Conservation (phyloP, 1,140 invertebrate species). For the Tetramorium simillimum region DNA sequence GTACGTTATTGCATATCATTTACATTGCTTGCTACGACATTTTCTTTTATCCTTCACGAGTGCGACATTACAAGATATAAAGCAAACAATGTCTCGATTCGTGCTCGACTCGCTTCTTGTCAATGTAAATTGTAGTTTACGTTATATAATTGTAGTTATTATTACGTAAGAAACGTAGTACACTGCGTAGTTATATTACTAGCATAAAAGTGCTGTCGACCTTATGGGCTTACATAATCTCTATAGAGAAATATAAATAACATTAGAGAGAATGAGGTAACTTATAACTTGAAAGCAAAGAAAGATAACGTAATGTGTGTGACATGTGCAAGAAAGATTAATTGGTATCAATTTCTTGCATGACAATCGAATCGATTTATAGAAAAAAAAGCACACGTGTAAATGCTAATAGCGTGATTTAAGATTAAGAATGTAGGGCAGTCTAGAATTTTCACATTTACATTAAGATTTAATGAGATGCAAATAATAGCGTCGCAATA, state of each 20-base stretch:
- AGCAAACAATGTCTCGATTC: not conserved
- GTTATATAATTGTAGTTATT: not conserved
- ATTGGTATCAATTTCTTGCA: not conserved
- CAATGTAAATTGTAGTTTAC: not conserved
- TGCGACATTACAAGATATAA: not conserved
- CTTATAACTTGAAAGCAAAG: not conserved
- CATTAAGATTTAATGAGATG: not conserved
- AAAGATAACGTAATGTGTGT: not conserved
- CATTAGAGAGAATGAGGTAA: not conserved
- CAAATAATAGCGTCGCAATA: not conserved
- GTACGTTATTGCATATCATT: not conserved
- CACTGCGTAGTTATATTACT: not conserved
- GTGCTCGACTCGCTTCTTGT: not conserved
- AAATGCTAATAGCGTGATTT: not conserved
- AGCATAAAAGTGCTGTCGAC: not conserved
- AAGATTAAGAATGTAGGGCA: not conserved
- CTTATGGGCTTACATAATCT: not conserved
- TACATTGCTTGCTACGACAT: not conserved
- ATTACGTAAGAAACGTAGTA: constrained; percentile 1
- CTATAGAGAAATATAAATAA: not conserved
- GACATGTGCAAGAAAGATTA: not conserved
- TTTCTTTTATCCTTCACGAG: not conserved
- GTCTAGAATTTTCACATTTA: not conserved
- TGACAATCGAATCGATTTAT: not conserved
- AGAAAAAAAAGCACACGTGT: not conserved